A percentile compares a stretch with the other conserved stretches of the same genome.
These are phyloP conservation scores for Gymnocephalus cernua DNA, from an alignment of 2,113 vertebrate genomes.

Conservation along the genomic window DNA sequence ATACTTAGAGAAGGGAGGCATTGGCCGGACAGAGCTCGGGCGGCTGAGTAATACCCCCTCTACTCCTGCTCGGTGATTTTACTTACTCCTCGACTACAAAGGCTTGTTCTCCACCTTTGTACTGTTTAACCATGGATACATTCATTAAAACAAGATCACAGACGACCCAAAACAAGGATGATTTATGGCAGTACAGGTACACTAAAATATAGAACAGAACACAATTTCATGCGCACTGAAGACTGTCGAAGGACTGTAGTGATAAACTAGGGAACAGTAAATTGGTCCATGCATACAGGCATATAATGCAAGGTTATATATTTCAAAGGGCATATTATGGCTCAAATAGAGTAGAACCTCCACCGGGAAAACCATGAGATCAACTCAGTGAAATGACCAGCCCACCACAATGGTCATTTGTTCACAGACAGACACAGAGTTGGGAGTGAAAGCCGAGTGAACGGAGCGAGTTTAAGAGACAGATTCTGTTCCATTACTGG, in stretches of 20 bases:
- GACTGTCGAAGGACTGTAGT: not conserved
- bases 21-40: slow-evolving; percentile 32
- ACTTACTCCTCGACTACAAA: slow-evolving; percentile 41
- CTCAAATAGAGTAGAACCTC: not conserved
- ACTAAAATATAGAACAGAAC: slow-evolving; percentile 6
- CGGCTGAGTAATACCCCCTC: slow-evolving; percentile 52
- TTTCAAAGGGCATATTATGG: slow-evolving; percentile 14
- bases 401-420: not conserved
- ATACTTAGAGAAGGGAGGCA: slow-evolving; percentile 65
- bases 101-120: slow-evolving; percentile 30
- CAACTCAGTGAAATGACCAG: not conserved
- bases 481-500: slow-evolving; percentile 36
- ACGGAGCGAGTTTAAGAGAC: slow-evolving; percentile 3
- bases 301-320: not conserved
- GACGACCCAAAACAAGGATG: slow-evolving; percentile 31
- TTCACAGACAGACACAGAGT: slow-evolving; percentile 4
- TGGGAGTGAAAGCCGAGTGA: not conserved
- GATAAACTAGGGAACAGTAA: not conserved
- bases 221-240: slow-evolving; percentile 19
- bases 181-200: slow-evolving; percentile 31
- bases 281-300: not conserved
- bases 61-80: slow-evolving; percentile 28
- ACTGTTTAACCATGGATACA: slow-evolving; percentile 4
- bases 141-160: slow-evolving; percentile 30
- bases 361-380: slow-evolving; percentile 14